A percentile compares a stretch with the other conserved stretches of the same genome.
phyloP scores from a whole-genome alignment of 2,797 vertebrate genomes.

The Aviceda leuphotes region DNA sequence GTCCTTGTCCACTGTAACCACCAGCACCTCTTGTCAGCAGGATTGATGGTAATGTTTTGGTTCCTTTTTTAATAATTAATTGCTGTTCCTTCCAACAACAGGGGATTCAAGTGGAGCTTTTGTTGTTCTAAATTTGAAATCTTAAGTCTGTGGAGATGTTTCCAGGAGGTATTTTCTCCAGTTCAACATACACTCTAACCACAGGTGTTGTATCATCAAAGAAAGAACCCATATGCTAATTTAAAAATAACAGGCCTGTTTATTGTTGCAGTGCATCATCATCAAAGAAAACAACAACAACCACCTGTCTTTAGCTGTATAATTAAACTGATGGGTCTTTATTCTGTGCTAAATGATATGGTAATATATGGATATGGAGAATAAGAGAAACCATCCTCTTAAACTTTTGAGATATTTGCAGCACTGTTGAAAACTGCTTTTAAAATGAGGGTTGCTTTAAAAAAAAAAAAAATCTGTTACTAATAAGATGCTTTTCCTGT shows the following conservation, averaged over 20 bases:
- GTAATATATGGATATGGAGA: constrained; percentile 35
- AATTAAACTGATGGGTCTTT: constrained; percentile 58
- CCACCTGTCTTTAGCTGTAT: constrained; percentile 61
- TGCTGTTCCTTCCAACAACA: constrained; percentile 50
- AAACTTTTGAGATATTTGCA: background rate
- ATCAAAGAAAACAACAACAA: constrained; percentile 73
- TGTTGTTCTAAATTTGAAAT: constrained; percentile 56
- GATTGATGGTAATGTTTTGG: constrained; percentile 59
- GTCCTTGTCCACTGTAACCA: constrained; percentile 53
- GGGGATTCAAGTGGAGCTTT: constrained; percentile 34
- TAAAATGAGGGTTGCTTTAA: background rate
- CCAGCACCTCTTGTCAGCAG: constrained; percentile 56
- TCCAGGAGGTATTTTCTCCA: constrained; percentile 26
- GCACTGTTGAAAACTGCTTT: background rate
- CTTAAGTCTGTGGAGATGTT: constrained; percentile 44
- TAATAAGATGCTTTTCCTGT: background rate
- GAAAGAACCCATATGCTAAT: constrained; percentile 59
- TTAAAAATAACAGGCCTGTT: constrained; percentile 62
- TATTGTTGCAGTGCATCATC: constrained; percentile 58
- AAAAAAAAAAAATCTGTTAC: background rate
- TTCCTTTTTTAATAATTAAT: constrained; percentile 70
- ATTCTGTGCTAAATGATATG: constrained; percentile 55
- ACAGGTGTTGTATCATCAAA: constrained; percentile 70
- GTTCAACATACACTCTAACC: constrained; percentile 50
- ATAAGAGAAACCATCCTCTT: background rate